Evolutionary conservation across 2,113 vertebrate species (phyloP), one percentile per base, ranked within the genome.

Genomic region (Xiphophorus couchianus): DNA sequence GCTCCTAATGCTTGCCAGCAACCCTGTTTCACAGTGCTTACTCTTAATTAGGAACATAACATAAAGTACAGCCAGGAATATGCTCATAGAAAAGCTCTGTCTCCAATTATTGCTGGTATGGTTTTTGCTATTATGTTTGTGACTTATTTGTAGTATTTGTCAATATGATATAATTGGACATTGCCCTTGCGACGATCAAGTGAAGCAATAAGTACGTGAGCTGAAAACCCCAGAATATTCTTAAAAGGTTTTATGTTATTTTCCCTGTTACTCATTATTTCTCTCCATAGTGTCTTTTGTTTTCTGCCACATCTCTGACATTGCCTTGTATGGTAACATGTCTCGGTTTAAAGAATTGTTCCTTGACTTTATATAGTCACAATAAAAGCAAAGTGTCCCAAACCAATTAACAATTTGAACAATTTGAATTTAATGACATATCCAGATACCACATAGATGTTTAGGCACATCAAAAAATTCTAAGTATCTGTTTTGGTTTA

Each of bases 31-130:
- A 58, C 29, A 64, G 37, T 44, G 58, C 73, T 70, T 65, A 63
- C 69, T 72, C 67, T 71, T 78, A 81, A 80, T 82, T 60, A 39
- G 37, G 81, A 85, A 73, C 77, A 83, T 30, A 67, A 73, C 66
- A 62, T n/a, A 63, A 65, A 79, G 19, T 68, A 28, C 13, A 54
- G 33, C 15, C 29, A 6, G 61, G 27, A 65, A 76, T 80, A 58
- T 30, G 64, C 33, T 73, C 77, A 35, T 54, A 73, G 62, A 79
- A 66, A 71, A 62, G 35, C 22, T 14, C 2, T 0, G 37, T 30
- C 15, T 70, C 6, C 37, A 54, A 42, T 66, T 80, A 64, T 22
- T 35, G 29, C 17, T 48, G 17, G 44, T 48, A 42, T 14, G 39
- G 5, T 42, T 73, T 8, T 48, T 65, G 61, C 64, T 5, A 62